Conservation (phyloP, 2,797 vertebrate genomes). For the Molossus alvarezi region DNA sequence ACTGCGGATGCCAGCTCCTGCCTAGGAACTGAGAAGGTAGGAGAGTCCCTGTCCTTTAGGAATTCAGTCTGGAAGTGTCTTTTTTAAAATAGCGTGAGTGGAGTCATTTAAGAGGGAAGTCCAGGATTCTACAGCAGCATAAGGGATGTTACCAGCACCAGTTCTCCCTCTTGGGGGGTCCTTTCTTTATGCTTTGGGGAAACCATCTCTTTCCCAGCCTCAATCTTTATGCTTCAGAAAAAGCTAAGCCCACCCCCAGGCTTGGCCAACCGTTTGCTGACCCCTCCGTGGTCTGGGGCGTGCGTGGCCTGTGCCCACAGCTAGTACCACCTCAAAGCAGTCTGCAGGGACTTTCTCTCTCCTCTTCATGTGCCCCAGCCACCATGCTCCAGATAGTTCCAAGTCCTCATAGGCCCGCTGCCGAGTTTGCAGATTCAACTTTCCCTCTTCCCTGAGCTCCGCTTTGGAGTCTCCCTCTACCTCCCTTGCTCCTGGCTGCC, state of each 20-base stretch:
- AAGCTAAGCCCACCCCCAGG: background rate
- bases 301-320: constrained; percentile 15
- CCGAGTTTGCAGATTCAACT: background rate
- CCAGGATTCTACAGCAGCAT: background rate
- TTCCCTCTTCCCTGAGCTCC: background rate
- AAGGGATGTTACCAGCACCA: background rate
- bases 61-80: background rate
- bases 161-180: background rate
- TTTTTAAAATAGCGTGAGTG: background rate
- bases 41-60: background rate
- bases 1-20: background rate
- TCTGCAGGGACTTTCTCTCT: background rate
- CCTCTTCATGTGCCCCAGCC: background rate
- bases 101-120: constrained; percentile 3
- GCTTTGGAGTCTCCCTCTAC: background rate
- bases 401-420: background rate
- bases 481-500: too few species aligned
- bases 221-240: background rate
- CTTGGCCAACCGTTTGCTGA: background rate
- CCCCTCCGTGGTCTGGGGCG: background rate
- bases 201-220: background rate
- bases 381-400: background rate
- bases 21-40: background rate
- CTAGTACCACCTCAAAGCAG: background rate
- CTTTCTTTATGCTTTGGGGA: background rate